These are phyloP conservation scores for Dendrolimus kikuchii DNA, from an alignment of 1,140 invertebrate species.

Conservation along the genomic window DNA sequence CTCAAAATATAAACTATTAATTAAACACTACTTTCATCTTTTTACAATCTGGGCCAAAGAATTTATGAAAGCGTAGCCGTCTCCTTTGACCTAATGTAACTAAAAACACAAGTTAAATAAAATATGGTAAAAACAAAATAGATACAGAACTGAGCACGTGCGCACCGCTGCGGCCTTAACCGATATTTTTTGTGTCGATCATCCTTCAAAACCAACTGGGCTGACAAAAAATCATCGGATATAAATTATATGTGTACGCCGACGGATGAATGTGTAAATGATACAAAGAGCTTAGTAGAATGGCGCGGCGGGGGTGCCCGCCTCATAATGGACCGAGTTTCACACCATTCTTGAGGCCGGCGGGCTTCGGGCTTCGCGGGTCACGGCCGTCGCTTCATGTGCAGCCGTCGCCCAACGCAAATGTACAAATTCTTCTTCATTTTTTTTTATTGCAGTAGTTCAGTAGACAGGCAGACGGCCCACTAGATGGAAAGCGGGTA, in stretches of 20 bases:
- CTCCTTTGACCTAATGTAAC: too few species aligned
- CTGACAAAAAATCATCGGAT: conserved; percentile 50
- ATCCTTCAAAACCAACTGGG: conserved; percentile 32
- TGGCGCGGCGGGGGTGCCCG: conserved; percentile 43
- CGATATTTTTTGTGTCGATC: conserved; percentile 31
- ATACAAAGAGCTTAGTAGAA: conserved; percentile 43
- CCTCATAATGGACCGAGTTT: conserved; percentile 45
- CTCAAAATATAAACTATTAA: too few species aligned
- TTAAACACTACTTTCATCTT: too few species aligned
- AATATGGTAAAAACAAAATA: too few species aligned
- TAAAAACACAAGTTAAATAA: too few species aligned
- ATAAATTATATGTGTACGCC: conserved; percentile 56
- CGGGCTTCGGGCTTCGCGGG: conserved; percentile 32
- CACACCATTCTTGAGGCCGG: conserved; percentile 51
- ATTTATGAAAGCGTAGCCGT: too few species aligned
- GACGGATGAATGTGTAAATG: conserved; percentile 27
- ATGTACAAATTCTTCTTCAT: too few species aligned
- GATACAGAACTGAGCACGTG: too few species aligned
- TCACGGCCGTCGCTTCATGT: conserved; percentile 22
- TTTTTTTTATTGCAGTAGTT: too few species aligned
- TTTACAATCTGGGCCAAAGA: too few species aligned
- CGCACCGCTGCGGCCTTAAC: conserved; percentile 14
- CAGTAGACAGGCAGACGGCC: too few species aligned
- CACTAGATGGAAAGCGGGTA: too few species aligned
- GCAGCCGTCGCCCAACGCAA: not conserved